Evolutionary conservation across 2,888 invertebrate species (phyloP).

Genomic region (Melangyna quadrimaculata): DNA sequence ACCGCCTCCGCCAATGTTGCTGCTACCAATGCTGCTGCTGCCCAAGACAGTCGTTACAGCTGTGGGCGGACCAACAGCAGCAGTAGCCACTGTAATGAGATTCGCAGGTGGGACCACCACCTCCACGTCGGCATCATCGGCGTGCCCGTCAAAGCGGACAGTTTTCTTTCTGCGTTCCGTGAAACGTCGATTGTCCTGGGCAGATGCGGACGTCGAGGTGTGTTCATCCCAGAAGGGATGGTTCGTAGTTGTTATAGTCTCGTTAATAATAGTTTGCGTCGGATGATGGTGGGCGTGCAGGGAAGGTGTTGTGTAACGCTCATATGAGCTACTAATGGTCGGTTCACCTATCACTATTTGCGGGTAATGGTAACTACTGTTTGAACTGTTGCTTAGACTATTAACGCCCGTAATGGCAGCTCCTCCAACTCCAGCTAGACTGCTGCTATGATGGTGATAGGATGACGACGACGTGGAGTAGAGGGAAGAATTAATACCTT

Average conservation of each 20-base stretch:
- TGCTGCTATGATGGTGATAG: slow-evolving; percentile 81
- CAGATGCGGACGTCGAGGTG: slow-evolving; percentile 75
- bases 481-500: slow-evolving; percentile 11
- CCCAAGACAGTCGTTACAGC: slow-evolving; percentile 77
- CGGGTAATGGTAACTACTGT: slow-evolving; percentile 81
- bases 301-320: slow-evolving; percentile 74
- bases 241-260: slow-evolving; percentile 69
- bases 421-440: slow-evolving; percentile 46
- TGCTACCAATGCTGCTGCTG: slow-evolving; percentile 78
- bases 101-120: slow-evolving; percentile 76
- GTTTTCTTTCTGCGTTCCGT: slow-evolving; percentile 96
- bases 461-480: slow-evolving; percentile 76
- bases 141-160: slow-evolving; percentile 92
- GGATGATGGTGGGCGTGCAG: slow-evolving; percentile 40
- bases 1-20: slow-evolving; percentile 72
- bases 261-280: slow-evolving; percentile 70
- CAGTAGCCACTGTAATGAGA: slow-evolving; percentile 78
- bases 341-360: slow-evolving; percentile 79
- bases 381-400: slow-evolving; percentile 73
- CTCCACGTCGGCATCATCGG: slow-evolving; percentile 76
- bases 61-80: slow-evolving; percentile 77
- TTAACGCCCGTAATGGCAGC: slow-evolving; percentile 14
- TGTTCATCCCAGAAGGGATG: slow-evolving; percentile 76
- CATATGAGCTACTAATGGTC: slow-evolving; percentile 75
- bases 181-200: slow-evolving; percentile 88